phyloP scores from a whole-genome alignment of 37 sponge, comb jelly and placozoan species.

The Hexactinellida sp. region DNA sequence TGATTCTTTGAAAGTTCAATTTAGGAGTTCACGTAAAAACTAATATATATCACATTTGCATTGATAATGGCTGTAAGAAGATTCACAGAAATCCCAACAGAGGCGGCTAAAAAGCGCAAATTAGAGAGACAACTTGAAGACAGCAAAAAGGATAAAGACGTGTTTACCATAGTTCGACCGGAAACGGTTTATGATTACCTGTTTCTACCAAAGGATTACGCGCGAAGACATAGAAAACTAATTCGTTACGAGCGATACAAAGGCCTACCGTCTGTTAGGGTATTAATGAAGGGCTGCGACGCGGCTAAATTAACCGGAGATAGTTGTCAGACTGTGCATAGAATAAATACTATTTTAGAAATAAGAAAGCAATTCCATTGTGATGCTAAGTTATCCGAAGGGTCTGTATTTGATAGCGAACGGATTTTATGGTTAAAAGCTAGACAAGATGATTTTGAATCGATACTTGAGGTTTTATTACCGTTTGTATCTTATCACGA shows the following conservation, averaged over 20 bases:
- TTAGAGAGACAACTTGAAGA: not conserved
- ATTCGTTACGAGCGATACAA: not conserved
- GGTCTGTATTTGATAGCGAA: slow-evolving; percentile 10
- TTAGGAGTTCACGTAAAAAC: no score
- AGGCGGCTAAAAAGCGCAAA: slow-evolving; percentile 4
- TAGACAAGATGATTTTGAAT: slow-evolving; percentile 1
- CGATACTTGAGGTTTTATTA: not conserved
- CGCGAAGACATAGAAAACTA: not conserved
- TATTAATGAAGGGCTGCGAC: not conserved
- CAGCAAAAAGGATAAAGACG: not conserved
- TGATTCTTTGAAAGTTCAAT: no score
- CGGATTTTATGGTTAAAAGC: slow-evolving; percentile 2
- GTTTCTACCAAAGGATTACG: slow-evolving; percentile 13
- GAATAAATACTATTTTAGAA: not conserved
- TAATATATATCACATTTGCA: no score
- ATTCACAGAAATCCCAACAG: not conserved
- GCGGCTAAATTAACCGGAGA: slow-evolving; percentile 7
- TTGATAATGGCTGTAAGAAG: not conserved
- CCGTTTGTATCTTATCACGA: not conserved
- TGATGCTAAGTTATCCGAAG: not conserved
- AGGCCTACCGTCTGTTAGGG: not conserved
- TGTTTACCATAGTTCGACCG: not conserved
- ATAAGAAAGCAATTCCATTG: not conserved
- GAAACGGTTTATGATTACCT: not conserved
- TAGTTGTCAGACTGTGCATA: not conserved